These are phyloP conservation scores for Phenganax marumi DNA, from an alignment of 92 coral and sea anemone genomes.

Conservation along the genomic window DNA sequence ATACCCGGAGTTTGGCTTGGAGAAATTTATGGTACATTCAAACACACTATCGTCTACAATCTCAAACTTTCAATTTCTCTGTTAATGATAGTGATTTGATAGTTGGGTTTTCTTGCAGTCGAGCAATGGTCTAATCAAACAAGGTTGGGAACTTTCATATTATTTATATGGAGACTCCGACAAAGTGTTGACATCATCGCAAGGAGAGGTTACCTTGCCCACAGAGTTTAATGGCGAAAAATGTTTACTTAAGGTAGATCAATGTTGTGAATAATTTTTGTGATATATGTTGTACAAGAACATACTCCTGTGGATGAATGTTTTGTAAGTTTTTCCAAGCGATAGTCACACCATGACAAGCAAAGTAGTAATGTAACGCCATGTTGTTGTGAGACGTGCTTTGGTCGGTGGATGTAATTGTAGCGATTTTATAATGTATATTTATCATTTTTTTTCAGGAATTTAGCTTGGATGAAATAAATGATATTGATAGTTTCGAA, in stretches of 20 bases:
- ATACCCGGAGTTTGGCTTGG: conserved; percentile 76
- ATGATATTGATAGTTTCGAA: conserved; percentile 43
- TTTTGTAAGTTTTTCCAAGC: neutral
- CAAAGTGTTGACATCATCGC: conserved; percentile 7
- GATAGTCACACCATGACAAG: too few species aligned
- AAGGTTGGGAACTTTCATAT: conserved; percentile 71
- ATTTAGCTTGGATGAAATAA: conserved; percentile 25
- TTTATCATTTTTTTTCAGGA: conserved; percentile 24
- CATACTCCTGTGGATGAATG: neutral
- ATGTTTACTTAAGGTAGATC: conserved; percentile 66
- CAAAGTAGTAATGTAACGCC: too few species aligned
- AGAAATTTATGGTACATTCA: conserved; percentile 61
- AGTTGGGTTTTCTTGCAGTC: conserved; percentile 36
- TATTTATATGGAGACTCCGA: conserved; percentile 60
- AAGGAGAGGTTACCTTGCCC: neutral
- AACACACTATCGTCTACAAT: neutral
- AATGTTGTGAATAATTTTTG: neutral
- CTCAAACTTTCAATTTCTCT: neutral
- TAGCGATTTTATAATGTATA: neutral
- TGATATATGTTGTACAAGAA: neutral
- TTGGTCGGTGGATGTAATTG: conserved; percentile 16
- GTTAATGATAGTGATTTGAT: neutral
- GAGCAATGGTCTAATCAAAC: conserved; percentile 75
- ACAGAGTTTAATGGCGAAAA: conserved; percentile 66
- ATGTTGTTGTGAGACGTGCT: neutral